Base-by-base conservation (phyloP, 2,888 invertebrate genomes). In the Drosophila phalerata region DNA sequence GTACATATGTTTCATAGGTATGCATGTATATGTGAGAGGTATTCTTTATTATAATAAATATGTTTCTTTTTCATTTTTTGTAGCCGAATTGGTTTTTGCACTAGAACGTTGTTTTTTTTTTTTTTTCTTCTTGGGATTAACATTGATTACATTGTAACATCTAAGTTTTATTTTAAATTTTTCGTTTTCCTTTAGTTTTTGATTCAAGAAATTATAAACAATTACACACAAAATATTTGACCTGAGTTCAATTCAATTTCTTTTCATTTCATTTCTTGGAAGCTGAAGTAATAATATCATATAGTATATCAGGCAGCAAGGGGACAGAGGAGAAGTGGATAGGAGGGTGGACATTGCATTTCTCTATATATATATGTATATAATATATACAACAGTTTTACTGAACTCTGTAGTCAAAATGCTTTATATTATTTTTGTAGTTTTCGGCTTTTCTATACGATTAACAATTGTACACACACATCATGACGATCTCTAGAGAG, bases 71-170 rank as follows among this genome's bases (percentile, higher is more conserved):
- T 58, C 28, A 30, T n/a, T 53, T 28, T 25, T 28, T 53, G 40
- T 43, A 64, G 61, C 53, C 75, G 55, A 68, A 55, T 66, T 73
- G 62, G 53, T 43, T 40, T 61, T 72, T 71, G 65, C 65, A 60
- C 66, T 56, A 66, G 65, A 66, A 58, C 40, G 42, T 45, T 17
- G 15, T 11, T 19, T 34, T 28, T 34, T 52, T 15, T 13, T n/a
- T 10, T 5, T 37, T 15, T 38, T 13, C 47, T 17, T 57, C 38
- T 34, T 22, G 15, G 47, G 53, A 64, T 58, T 58, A 73, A 76
- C 70, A 77, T 73, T 72, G 69, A 76, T 62, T 76, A 68, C 69
- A 65, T 64, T 62, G 56, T 72, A 75, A 68, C 63, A 72, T 61
- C 68, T 48, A 76, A 38, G n/a, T 51, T 32, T 57, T 28, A 13